Conservation (phyloP, 2,797 vertebrate genomes). For the Dryobates pubescens region DNA sequence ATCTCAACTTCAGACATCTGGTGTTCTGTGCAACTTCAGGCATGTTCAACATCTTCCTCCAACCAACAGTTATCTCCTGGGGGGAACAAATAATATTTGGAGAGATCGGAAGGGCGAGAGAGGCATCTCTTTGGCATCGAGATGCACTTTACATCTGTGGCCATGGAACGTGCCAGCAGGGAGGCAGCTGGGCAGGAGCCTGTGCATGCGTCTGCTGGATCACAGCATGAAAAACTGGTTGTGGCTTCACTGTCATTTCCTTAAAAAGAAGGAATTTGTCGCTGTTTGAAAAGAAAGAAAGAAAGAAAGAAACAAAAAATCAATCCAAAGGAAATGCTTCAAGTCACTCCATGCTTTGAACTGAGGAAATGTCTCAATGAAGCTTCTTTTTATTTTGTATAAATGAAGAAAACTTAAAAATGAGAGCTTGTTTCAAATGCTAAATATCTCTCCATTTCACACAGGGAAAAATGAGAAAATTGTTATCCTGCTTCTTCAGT, state of each 20-base stretch:
- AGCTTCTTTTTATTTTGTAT: neutral
- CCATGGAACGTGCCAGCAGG: neutral
- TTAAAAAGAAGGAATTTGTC: neutral
- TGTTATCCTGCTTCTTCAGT: neutral
- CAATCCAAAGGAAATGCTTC: neutral
- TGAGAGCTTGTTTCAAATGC: neutral
- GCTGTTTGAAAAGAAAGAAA: neutral
- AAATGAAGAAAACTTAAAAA: neutral
- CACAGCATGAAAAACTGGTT: neutral
- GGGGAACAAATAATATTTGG: neutral
- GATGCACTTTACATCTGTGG: neutral
- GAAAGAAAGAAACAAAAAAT: neutral
- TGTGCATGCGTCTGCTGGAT: neutral
- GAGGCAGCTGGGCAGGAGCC: neutral
- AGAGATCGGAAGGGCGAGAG: neutral
- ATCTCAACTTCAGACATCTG: neutral
- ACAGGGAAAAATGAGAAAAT: neutral
- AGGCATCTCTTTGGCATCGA: neutral
- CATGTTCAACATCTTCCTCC: neutral
- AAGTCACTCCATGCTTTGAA: constrained; percentile 6
- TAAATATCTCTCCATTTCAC: neutral
- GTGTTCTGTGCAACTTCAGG: neutral
- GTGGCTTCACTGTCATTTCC: neutral
- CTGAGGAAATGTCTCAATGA: neutral
- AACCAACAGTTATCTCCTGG: neutral